These are phyloP conservation scores for Cynodonichthys magdalenae DNA, from an alignment of 2,797 vertebrate genomes.

Conservation along the genomic window DNA sequence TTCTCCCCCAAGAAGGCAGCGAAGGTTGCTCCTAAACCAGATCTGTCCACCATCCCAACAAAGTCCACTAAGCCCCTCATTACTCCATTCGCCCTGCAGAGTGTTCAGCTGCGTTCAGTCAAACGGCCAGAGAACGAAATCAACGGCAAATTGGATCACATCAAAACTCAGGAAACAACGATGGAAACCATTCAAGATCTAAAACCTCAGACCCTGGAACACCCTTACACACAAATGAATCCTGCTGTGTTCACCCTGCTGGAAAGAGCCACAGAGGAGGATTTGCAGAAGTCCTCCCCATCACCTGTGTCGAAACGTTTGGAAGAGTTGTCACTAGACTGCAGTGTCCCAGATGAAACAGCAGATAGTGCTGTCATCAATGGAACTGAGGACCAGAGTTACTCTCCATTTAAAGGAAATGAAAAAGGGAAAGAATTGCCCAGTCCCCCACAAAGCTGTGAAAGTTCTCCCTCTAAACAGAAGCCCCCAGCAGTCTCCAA, in stretches of 20 bases:
- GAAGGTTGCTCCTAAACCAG: constrained; percentile 71
- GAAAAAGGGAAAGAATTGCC: constrained; percentile 22
- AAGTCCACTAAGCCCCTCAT: constrained; percentile 86
- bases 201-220: constrained; percentile 67
- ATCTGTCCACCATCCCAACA: constrained; percentile 63
- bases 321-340: constrained; percentile 68
- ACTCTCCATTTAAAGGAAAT: constrained; percentile 35
- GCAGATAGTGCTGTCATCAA: constrained; percentile 23
- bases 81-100: constrained; percentile 90
- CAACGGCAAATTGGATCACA: constrained; percentile 54
- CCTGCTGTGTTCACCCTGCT: constrained; percentile 39
- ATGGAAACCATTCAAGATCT: constrained; percentile 56
- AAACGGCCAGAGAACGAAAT: constrained; percentile 71
- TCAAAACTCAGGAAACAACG: constrained; percentile 73
- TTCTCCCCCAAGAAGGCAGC: constrained; percentile 78
- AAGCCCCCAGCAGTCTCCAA: constrained; percentile 90
- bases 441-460: constrained; percentile 53
- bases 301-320: constrained; percentile 76
- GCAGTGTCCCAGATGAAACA: constrained; percentile 52
- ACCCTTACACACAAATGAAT: constrained; percentile 56
- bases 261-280: constrained; percentile 46
- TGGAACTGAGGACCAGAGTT: constrained; percentile 30
- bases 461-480: constrained; percentile 80
- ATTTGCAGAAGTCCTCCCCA: constrained; percentile 44
- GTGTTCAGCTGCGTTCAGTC: constrained; percentile 90